Evolutionary conservation across 2,113 vertebrate genomes (phyloP).

Genomic region (Lynx canadensis): DNA sequence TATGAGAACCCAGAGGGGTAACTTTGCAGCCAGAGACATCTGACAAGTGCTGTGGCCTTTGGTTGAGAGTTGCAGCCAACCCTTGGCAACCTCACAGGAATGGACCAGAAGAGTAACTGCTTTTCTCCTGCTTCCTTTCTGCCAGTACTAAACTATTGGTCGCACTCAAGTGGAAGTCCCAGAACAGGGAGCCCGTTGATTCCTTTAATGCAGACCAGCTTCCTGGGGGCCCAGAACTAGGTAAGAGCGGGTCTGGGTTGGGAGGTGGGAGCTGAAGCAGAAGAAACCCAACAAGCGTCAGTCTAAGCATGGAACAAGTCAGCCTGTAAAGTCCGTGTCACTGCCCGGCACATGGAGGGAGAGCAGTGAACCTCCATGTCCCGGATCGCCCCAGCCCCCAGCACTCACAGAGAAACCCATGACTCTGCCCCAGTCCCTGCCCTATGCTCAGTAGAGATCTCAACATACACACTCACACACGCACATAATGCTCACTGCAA

Average conservation of each 20-base stretch:
- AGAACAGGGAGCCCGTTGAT: not conserved
- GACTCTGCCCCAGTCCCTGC: not conserved
- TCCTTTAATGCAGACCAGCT: not conserved
- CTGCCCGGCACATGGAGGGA: not conserved
- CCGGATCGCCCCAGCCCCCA: too few relatives aligned
- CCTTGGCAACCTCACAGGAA: not conserved
- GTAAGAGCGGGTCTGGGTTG: not conserved
- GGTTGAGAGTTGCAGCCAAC: not conserved
- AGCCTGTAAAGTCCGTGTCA: not conserved
- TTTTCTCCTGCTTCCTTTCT: not conserved
- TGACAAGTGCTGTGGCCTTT: not conserved
- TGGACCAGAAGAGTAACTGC: not conserved
- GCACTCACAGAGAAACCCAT: not conserved
- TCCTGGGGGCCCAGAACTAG: not conserved
- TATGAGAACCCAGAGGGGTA: not conserved
- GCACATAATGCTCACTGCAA: fast-evolving
- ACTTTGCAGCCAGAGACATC: not conserved
- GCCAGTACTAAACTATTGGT: not conserved
- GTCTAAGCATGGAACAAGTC: not conserved
- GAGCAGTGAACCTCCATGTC: not conserved
- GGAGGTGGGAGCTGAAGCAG: not conserved
- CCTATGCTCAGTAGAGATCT: not conserved
- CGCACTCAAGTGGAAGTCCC: not conserved
- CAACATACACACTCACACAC: fast-evolving
- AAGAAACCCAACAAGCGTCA: not conserved